These are phyloP conservation scores for Phrynocephalus vlangalii DNA, from an alignment of 2,797 vertebrate species.

Conservation along the genomic window DNA sequence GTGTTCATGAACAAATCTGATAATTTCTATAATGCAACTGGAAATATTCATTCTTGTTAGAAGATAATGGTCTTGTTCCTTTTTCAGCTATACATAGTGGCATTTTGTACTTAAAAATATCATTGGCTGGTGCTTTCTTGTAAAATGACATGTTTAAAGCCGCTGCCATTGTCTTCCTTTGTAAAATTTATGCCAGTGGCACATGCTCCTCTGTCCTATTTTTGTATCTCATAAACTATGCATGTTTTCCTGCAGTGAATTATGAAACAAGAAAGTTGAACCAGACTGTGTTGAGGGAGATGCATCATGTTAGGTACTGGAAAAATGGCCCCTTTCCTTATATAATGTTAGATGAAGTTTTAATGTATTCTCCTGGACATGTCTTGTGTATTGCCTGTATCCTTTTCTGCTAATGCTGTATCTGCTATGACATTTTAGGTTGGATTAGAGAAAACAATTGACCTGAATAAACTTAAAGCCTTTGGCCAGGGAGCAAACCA, in stretches of 20 bases:
- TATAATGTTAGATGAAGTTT: not conserved
- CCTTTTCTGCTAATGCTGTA: slow-evolving; percentile 35
- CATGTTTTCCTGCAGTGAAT: not conserved
- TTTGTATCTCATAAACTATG: not conserved
- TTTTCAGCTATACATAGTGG: not conserved
- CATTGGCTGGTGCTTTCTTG: not conserved
- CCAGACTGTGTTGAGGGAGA: not conserved
- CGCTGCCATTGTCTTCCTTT: not conserved
- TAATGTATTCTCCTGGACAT: not conserved
- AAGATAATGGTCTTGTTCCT: not conserved
- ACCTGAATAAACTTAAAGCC: slow-evolving; percentile 58
- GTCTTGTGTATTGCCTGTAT: not conserved
- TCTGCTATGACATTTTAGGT: slow-evolving; percentile 66
- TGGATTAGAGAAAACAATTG: slow-evolving; percentile 59
- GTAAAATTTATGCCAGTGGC: not conserved
- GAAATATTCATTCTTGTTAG: not conserved
- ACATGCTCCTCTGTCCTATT: not conserved
- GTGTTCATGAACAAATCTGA: not conserved
- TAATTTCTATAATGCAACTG: not conserved
- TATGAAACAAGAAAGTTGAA: not conserved
- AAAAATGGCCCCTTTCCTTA: not conserved
- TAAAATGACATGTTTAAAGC: not conserved
- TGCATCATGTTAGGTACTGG: not conserved
- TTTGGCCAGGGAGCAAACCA: slow-evolving; percentile 61
- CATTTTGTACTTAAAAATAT: slow-evolving; percentile 4